These are phyloP conservation scores for Cnemophilus loriae DNA, from an alignment of 2,113 vertebrate genomes.

Conservation along the genomic window DNA sequence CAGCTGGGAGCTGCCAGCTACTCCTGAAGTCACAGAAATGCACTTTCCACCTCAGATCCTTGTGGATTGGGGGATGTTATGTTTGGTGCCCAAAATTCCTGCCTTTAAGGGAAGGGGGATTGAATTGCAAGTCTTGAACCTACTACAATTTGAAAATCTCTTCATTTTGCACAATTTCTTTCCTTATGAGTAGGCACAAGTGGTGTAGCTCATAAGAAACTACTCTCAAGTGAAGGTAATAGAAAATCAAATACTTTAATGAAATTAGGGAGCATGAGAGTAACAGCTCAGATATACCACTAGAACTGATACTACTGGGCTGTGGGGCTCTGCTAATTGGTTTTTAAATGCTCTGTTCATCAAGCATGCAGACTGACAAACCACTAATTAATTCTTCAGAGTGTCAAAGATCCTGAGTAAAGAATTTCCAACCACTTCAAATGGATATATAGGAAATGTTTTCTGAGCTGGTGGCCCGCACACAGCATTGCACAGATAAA, in stretches of 20 bases:
- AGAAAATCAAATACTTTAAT: constrained; percentile 68
- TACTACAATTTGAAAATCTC: background rate
- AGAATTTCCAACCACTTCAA: constrained; percentile 72
- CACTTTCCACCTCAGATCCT: background rate
- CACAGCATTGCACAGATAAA: constrained; percentile 77
- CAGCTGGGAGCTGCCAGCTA: background rate
- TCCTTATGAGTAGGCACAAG: background rate
- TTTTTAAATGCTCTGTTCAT: constrained; percentile 43
- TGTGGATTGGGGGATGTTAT: fast-evolving
- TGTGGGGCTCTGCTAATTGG: background rate
- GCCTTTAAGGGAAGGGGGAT: background rate
- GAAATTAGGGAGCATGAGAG: constrained; percentile 45
- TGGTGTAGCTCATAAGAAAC: constrained; percentile 29
- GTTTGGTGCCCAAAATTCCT: background rate
- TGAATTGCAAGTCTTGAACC: background rate
- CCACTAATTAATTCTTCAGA: constrained; percentile 41
- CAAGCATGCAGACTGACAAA: constrained; percentile 62
- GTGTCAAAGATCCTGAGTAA: constrained; percentile 74
- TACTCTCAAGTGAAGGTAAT: background rate
- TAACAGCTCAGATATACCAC: constrained; percentile 51
- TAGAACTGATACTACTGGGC: constrained; percentile 53
- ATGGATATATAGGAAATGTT: constrained; percentile 64
- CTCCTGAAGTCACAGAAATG: background rate
- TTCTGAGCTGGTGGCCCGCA: constrained; percentile 76
- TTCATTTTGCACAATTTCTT: background rate